A percentile compares a stretch with the other conserved stretches of the same genome.
These are phyloP conservation scores for Galerucella calmariensis DNA, from an alignment of 2,888 invertebrate genomes.

Conservation along the genomic window DNA sequence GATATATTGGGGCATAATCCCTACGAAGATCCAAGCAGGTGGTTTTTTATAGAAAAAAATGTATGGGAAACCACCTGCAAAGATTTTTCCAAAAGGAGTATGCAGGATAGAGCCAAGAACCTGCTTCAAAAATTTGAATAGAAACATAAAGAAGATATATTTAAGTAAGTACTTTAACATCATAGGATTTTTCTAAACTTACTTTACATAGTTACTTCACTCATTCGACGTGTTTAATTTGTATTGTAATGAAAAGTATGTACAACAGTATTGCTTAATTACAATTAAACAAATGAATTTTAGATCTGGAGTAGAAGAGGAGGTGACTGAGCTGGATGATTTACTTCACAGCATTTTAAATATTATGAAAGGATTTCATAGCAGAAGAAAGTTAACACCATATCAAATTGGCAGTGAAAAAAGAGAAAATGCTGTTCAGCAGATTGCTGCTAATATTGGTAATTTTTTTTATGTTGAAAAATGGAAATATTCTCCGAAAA, in stretches of 20 bases:
- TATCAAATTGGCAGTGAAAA: constrained; percentile 4
- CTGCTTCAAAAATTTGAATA: not conserved
- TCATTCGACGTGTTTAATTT: not conserved
- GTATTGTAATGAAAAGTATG: constrained; percentile 1
- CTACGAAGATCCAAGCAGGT: too few relatives aligned
- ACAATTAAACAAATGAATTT: not conserved
- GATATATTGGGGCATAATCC: too few relatives aligned
- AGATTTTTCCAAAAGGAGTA: too few relatives aligned
- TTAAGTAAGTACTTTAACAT: not conserved
- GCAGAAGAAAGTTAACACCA: not conserved
- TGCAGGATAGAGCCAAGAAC: not conserved
- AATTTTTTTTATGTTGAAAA: not conserved
- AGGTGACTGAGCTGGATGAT: constrained; percentile 1
- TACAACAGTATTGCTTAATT: not conserved
- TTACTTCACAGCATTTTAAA: not conserved
- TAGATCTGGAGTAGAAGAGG: not conserved
- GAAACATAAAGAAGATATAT: not conserved
- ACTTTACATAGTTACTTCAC: not conserved
- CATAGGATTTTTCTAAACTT: not conserved
- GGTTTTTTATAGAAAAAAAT: too few relatives aligned
- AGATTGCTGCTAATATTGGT: too few relatives aligned
- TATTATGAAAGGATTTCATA: constrained; percentile 2
- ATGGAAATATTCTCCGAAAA: not conserved
- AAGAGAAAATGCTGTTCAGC: not conserved
- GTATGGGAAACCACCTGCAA: too few relatives aligned